Conservation (phyloP, 1,140 invertebrate species). For the Ladona fulva region DNA sequence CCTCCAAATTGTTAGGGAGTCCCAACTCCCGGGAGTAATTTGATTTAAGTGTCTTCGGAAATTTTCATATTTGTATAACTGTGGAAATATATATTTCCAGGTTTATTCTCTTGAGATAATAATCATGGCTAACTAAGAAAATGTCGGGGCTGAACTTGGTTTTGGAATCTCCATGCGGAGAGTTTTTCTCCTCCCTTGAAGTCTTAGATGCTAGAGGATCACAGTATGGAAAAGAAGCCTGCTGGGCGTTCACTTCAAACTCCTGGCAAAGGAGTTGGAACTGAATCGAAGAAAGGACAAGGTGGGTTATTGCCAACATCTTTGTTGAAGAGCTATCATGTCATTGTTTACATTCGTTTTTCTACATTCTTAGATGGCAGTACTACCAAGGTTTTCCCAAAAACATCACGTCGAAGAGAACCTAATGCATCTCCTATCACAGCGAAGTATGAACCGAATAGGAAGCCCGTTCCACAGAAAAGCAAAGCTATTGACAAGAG, state of each 20-base stretch:
- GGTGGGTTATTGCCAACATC: slow-evolving; percentile 40
- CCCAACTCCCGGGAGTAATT: background rate
- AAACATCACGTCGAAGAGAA: slow-evolving; percentile 53
- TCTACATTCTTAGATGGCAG: slow-evolving; percentile 39
- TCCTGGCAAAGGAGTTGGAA: slow-evolving; percentile 47
- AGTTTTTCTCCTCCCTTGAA: slow-evolving; percentile 39
- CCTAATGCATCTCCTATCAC: slow-evolving; percentile 39
- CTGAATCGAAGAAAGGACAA: slow-evolving; percentile 59
- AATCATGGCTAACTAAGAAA: slow-evolving; percentile 70
- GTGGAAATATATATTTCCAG: slow-evolving; percentile 19
- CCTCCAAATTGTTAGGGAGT: background rate
- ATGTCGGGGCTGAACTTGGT: slow-evolving; percentile 57
- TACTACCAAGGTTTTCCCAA: slow-evolving; percentile 50
- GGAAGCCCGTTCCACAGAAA: slow-evolving; percentile 51
- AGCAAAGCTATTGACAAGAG: slow-evolving; percentile 57
- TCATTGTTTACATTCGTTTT: background rate
- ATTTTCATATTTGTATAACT: background rate
- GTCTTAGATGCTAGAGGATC: slow-evolving; percentile 37
- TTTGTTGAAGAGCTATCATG: background rate
- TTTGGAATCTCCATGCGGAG: slow-evolving; percentile 60
- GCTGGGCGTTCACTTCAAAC: slow-evolving; percentile 49
- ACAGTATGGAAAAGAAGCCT: slow-evolving; percentile 64
- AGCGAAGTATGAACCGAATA: slow-evolving; percentile 49
- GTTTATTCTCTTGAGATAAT: slow-evolving; percentile 45
- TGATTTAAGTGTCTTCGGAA: background rate